These are phyloP conservation scores for Falco concolor DNA, from an alignment of 2,797 vertebrate species.

Conservation along the genomic window DNA sequence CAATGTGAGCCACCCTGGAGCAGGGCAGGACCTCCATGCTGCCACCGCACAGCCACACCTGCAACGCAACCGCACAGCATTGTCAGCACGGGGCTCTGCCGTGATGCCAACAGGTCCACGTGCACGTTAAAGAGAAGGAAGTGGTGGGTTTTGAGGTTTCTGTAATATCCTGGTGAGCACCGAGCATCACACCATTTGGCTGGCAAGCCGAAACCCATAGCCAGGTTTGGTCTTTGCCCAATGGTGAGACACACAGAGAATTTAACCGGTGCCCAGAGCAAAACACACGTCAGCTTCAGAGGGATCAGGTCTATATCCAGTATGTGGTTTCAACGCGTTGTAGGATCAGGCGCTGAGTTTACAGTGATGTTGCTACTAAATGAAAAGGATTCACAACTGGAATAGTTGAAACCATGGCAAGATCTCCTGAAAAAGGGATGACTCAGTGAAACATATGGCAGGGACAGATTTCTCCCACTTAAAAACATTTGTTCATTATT, in stretches of 20 bases:
- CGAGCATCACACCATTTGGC: background rate
- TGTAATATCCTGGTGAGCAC: fast-evolving
- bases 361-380: background rate
- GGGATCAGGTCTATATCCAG: background rate
- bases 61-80: background rate
- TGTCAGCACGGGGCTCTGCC: background rate
- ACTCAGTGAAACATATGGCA: slow-evolving; percentile 52
- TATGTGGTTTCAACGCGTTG: fast-evolving
- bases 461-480: slow-evolving; percentile 48
- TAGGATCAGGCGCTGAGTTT: background rate
- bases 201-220: fast-evolving
- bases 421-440: slow-evolving; percentile 14
- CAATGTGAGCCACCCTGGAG: slow-evolving; percentile 94
- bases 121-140: background rate
- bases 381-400: background rate
- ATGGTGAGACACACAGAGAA: fast-evolving
- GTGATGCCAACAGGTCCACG: fast-evolving
- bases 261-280: background rate
- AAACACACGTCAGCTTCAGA: background rate
- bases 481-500: slow-evolving; percentile 43
- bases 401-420: background rate
- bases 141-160: background rate
- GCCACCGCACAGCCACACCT: slow-evolving; percentile 97
- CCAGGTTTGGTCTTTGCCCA: background rate
- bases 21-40: slow-evolving; percentile 98